Percentiles rank a stretch among this genome's conserved stretches.
Evolutionary conservation across 2,888 invertebrate genomes (phyloP).

Genomic region (Drosophila histrio): DNA sequence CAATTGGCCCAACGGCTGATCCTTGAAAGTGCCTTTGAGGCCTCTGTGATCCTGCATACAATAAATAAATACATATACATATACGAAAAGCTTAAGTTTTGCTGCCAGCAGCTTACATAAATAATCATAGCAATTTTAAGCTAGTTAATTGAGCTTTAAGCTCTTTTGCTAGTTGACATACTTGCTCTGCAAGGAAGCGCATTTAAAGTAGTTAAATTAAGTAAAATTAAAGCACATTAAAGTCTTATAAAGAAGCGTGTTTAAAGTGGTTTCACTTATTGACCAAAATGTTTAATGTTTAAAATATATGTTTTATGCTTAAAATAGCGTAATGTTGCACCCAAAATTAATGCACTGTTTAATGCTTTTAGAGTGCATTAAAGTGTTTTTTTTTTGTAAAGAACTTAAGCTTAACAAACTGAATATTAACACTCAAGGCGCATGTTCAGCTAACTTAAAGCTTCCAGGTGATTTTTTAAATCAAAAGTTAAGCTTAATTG

Average conservation of each 20-base stretch:
- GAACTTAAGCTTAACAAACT: not conserved
- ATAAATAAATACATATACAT: not conserved
- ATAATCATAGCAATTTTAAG: not conserved
- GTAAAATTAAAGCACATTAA: not conserved
- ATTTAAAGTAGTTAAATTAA: not conserved
- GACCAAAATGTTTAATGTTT: too few species aligned
- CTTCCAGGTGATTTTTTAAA: not conserved
- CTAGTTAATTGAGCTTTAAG: not conserved
- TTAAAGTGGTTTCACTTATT: too few species aligned
- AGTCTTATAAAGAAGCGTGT: too few species aligned
- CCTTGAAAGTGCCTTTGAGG: constrained; percentile 38
- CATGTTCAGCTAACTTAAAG: not conserved
- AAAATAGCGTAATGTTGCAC: too few species aligned
- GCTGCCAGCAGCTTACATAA: not conserved
- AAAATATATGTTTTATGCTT: not conserved
- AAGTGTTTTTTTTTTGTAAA: not conserved
- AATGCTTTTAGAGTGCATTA: not conserved
- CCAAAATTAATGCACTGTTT: not conserved
- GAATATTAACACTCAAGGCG: not conserved
- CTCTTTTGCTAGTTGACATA: not conserved
- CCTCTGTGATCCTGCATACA: constrained; percentile 13
- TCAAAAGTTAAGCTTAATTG: not conserved
- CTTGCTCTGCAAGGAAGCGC: not conserved
- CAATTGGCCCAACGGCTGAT: constrained; percentile 53
- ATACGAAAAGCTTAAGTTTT: not conserved